A percentile compares a stretch with the other conserved stretches of the same genome.
phyloP scores from a whole-genome alignment of 1,140 invertebrate genomes.

The Anthonomus grandis region DNA sequence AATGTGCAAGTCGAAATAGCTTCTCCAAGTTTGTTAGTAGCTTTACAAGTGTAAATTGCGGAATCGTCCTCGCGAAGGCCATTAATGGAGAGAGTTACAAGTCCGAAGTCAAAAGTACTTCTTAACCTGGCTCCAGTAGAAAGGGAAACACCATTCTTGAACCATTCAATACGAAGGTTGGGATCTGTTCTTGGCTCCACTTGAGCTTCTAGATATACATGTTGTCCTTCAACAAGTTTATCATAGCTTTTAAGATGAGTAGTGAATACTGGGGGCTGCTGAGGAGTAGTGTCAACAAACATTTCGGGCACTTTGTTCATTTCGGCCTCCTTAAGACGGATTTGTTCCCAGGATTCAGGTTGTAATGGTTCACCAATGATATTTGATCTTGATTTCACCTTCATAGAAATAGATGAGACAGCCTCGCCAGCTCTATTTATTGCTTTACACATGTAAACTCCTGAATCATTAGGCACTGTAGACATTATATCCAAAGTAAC shows the following conservation, averaged over 20 bases:
- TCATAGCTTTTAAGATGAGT: conserved; percentile 85
- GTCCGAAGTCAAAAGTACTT: conserved; percentile 89
- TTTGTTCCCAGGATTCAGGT: conserved; percentile 85
- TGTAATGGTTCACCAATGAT: conserved; percentile 78
- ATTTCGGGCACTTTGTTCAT: conserved; percentile 83
- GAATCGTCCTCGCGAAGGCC: conserved; percentile 83
- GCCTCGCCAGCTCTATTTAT: conserved; percentile 88
- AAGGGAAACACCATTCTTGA: conserved; percentile 84
- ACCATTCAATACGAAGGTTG: conserved; percentile 87
- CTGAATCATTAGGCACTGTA: conserved; percentile 85
- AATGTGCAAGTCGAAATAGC: conserved; percentile 87
- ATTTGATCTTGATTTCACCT: conserved; percentile 77
- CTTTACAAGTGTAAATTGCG: conserved; percentile 92
- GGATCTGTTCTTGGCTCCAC: conserved; percentile 96
- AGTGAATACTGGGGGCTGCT: conserved; percentile 87
- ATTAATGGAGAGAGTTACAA: conserved; percentile 89
- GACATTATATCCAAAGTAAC: conserved; percentile 88
- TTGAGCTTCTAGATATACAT: conserved; percentile 90
- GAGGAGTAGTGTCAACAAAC: conserved; percentile 75
- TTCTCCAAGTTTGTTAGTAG: conserved; percentile 84
- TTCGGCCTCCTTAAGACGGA: conserved; percentile 82
- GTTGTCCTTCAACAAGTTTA: conserved; percentile 82
- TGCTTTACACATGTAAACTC: conserved; percentile 90
- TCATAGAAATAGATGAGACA: conserved; percentile 82
- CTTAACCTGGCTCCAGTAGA: conserved; percentile 80